Percentiles rank a stretch among this genome's conserved stretches.
phyloP scores from a whole-genome alignment of 2,888 invertebrate species.

The Rhogogaster chlorosoma region DNA sequence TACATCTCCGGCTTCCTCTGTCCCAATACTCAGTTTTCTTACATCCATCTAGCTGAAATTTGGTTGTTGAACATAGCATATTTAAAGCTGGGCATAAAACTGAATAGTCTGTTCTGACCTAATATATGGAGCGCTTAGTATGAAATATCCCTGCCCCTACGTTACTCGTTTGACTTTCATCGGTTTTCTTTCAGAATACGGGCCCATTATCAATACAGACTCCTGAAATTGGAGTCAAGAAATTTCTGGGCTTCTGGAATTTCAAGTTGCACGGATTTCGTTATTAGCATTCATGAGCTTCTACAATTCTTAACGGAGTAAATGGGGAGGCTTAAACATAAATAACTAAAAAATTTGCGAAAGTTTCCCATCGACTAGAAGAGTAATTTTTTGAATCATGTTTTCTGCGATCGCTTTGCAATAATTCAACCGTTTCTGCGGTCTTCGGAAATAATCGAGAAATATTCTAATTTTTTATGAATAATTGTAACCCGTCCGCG shows the following conservation, averaged over 20 bases:
- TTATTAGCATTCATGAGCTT: background rate
- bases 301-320: background rate
- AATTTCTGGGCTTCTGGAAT: background rate
- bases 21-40: constrained; percentile 71
- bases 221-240: background rate
- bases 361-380: background rate
- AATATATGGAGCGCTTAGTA: too few species aligned
- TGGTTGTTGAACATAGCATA: background rate
- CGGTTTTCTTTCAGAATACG: background rate
- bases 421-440: background rate
- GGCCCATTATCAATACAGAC: background rate
- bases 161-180: too few species aligned
- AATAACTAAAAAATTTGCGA: background rate
- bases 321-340: background rate
- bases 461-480: background rate
- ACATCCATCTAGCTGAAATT: constrained; percentile 53
- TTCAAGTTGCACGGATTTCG: background rate
- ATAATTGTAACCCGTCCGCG: background rate
- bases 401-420: background rate
- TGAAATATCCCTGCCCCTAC: too few species aligned
- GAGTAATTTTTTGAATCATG: background rate
- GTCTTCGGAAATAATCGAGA: background rate
- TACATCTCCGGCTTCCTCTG: constrained; percentile 66
- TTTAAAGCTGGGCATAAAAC: background rate
- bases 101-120: background rate